Evolutionary conservation across 1,140 invertebrate species (phyloP), one percentile per base, ranked within the genome.

Genomic region (Apis dorsata): DNA sequence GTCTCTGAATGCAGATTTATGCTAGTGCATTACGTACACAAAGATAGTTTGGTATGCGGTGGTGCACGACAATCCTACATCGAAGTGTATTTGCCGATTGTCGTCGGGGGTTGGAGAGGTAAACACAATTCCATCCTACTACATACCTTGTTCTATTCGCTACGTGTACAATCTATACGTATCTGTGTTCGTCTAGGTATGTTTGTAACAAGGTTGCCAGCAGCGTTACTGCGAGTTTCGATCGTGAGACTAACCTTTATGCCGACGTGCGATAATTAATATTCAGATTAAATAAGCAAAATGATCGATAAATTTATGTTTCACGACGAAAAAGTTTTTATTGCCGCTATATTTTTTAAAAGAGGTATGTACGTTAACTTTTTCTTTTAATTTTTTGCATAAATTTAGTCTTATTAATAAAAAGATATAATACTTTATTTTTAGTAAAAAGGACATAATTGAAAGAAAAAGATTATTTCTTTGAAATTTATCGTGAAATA

Each of bases 81-180:
- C 84, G 85, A 69, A 87, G 87, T 85, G 87, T 90, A 89, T 92
- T 92, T 92, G 87, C 83, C 87, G 87, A 88, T 92, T 91, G 87
- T 90, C 90, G 90, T 87, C 70, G 86, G 85, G 84, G 90, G 86
- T 88, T 90, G 88, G 88, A 89, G 86, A 88, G 86, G 90, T 89
- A 92, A 92, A 91, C 90, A 91, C 86, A 88, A 91, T 91, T 91
- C 87, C 79, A 84, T 82, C 85, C 84, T 87, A 85, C 71, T 62
- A 44, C 34, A 44, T 44, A 81, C 66, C 78, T 84, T 79, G 57
- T 79, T 84, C 80, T 34, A 19, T 51, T 74, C 71, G 44, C 82
- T 71, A n/a, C 51, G 66, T 79, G 79, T 85, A 68, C 84, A 80
- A 77, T 70, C 81, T 28, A 69, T n/a, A 55, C 83, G 70, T 79